Percentiles rank a stretch among this genome's conserved stretches.
Conservation (phyloP, 1,140 invertebrate species). For the Nephotettix cincticeps region DNA sequence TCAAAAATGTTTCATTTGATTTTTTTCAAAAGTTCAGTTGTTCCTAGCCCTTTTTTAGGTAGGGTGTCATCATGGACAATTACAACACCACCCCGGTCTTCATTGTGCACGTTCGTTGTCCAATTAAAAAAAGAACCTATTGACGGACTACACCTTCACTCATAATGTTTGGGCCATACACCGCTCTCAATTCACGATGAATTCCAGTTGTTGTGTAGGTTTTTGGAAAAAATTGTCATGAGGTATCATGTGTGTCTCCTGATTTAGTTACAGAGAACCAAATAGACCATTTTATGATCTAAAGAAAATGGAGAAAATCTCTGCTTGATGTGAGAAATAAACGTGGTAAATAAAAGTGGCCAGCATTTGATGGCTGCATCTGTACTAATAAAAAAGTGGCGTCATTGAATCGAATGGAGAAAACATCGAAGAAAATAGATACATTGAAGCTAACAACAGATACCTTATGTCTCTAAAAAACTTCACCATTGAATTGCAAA, state of each 20-base stretch:
- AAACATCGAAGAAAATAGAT: not conserved
- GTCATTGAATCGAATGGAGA: not conserved
- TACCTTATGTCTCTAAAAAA: not conserved
- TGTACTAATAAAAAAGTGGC: not conserved
- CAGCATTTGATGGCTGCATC: conserved; percentile 4
- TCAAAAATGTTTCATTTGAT: no score
- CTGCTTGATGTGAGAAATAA: not conserved
- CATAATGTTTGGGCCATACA: no score
- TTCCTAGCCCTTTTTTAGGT: no score
- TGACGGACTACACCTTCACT: no score
- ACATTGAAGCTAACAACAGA: not conserved
- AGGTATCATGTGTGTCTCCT: not conserved
- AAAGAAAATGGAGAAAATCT: conserved; percentile 16
- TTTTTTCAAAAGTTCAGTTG: no score
- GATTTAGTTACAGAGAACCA: not conserved
- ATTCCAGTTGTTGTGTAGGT: no score
- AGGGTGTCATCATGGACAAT: no score
- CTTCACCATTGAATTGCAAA: not conserved
- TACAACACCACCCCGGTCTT: no score
- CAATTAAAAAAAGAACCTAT: no score
- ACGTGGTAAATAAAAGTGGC: not conserved
- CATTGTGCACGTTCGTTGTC: no score
- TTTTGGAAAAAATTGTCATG: conserved; percentile 5
- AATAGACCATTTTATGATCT: not conserved
- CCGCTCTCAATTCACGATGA: no score